These are phyloP conservation scores for Recurvirostra avosetta DNA, from an alignment of 2,113 vertebrate genomes.

Conservation along the genomic window DNA sequence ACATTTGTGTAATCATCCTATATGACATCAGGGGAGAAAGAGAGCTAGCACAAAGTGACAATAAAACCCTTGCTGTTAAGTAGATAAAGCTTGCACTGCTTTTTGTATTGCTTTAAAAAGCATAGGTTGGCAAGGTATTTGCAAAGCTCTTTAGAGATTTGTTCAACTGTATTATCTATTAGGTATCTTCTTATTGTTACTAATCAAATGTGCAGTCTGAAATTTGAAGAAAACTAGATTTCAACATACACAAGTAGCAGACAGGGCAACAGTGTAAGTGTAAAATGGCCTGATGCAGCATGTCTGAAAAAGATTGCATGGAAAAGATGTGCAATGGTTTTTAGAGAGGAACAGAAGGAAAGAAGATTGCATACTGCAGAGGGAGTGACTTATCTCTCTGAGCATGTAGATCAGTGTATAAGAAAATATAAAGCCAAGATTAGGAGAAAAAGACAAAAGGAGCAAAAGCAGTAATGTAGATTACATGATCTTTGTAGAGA, in stretches of 20 bases:
- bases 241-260: background rate
- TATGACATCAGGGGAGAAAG: background rate
- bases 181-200: background rate
- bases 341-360: background rate
- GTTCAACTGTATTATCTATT: background rate
- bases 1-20: background rate
- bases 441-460: constrained; percentile 8
- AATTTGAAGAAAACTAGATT: background rate
- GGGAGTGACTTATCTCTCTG: background rate
- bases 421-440: constrained; percentile 8
- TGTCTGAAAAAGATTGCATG: background rate
- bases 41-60: background rate
- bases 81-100: background rate
- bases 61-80: background rate
- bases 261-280: background rate
- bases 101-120: background rate
- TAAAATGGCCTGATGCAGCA: background rate
- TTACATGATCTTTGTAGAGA: background rate
- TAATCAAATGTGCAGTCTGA: background rate
- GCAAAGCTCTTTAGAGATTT: background rate
- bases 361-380: background rate
- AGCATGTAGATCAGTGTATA: background rate
- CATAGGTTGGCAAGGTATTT: background rate
- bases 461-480: background rate
- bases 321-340: background rate